Percentiles rank a stretch among this genome's conserved stretches.
phyloP scores from a whole-genome alignment of 1,140 invertebrate species.

The Aphis gossypii region DNA sequence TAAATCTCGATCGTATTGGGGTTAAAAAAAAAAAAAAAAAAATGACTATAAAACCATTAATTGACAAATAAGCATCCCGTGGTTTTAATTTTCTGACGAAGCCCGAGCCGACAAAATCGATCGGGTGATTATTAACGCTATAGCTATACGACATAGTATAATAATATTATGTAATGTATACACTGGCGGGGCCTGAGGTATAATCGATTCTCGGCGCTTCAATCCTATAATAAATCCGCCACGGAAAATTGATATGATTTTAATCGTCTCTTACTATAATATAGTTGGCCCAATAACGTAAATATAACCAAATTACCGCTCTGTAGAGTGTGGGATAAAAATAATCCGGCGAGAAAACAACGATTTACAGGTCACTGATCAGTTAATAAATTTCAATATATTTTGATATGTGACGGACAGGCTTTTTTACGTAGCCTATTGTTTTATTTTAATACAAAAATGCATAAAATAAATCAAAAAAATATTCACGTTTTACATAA shows the following conservation, averaged over 20 bases:
- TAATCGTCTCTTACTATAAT: conserved; percentile 27
- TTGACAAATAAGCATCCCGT: conserved; percentile 44
- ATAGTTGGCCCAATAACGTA: conserved; percentile 1
- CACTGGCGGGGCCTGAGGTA: neutral
- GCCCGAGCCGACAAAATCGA: neutral
- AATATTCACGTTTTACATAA: neutral
- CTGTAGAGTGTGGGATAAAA: conserved; percentile 30
- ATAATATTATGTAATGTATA: neutral
- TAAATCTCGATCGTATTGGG: neutral
- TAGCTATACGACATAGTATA: neutral
- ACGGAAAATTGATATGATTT: conserved; percentile 52
- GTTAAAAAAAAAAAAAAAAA: conserved; percentile 11
- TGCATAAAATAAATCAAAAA: neutral
- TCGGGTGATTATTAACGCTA: conserved; percentile 46
- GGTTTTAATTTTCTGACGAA: conserved; percentile 37
- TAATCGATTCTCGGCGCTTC: conserved; percentile 34
- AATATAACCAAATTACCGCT: neutral
- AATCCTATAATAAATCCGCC: conserved; percentile 15
- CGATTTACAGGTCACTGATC: neutral
- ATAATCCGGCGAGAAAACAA: neutral
- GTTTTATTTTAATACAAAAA: neutral
- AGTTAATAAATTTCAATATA: neutral
- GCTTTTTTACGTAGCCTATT: neutral
- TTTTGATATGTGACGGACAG: neutral
- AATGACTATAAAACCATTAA: conserved; percentile 47